Base-by-base conservation (phyloP, 2,797 vertebrate species). In the Falco peregrinus region DNA sequence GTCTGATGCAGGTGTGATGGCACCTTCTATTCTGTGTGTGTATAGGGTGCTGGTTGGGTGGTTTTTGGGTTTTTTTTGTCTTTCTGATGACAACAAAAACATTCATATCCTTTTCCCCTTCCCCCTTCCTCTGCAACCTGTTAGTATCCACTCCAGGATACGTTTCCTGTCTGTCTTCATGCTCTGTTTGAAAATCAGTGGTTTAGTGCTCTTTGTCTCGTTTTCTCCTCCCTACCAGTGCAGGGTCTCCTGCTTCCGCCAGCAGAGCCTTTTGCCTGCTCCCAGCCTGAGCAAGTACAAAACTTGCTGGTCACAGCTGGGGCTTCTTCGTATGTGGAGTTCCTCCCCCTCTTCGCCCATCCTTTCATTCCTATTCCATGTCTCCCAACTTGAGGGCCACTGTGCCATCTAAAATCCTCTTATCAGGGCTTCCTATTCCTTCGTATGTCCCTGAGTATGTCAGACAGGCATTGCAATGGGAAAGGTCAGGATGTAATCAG, bases 51-150 rank as follows among this genome's bases (percentile, higher is more conserved):
- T 77, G 11, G 12, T 64, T 81, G 35, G 14, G 37, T 83, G 19
- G 57, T 22, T 6, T 1, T 13, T 84, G 57, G 25, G 6, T 1
- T 13, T 84, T 80, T 75, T 5, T 79, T 35, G 81, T 53, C 39
- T 29, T 83, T 87, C 48, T 93, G 68, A 57, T 71, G 60, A 48
- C 85, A 91, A 53, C 19, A 80, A 89, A 95, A 95, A 71, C 75
- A 85, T 92, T 83, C 37, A 48, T 94, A 92, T 97, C 94, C 95
- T 96, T 92, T 97, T 93, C 87, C 81, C 78, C 6, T 96, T 95
- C 26, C 56, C 47, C 24, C 31, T 96, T 95, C 93, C 87, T 92
- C 69, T 90, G 48, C 73, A 90, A 96, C 92, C 89, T 90, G 84
- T 93, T 80, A 76, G 75, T 94, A 35, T 96, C 91, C 87, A 82